A percentile compares a stretch with the other conserved stretches of the same genome.
phyloP scores from a whole-genome alignment of 2,113 vertebrate genomes.

The Oncorhynchus clarkii region DNA sequence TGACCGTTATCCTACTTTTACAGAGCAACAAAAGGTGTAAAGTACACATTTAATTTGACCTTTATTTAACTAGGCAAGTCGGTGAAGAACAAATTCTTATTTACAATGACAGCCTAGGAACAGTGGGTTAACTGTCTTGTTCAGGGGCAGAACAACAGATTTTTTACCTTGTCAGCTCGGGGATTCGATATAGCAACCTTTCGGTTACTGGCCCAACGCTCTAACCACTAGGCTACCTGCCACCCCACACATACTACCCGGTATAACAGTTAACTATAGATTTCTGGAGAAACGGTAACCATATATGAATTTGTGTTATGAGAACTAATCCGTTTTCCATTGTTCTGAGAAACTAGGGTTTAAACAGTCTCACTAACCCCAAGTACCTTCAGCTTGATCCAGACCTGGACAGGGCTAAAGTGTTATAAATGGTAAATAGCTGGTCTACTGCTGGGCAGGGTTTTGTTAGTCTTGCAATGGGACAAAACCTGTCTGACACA shows the following conservation, averaged over 20 bases:
- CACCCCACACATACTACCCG: constrained; percentile 3
- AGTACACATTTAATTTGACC: background rate
- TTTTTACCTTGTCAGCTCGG: too few relatives aligned
- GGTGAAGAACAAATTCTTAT: too few relatives aligned
- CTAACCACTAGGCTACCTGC: too few relatives aligned
- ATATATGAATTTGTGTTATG: constrained; percentile 1
- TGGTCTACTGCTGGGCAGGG: background rate
- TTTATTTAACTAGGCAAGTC: too few relatives aligned
- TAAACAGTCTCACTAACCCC: background rate
- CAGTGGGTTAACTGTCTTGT: too few relatives aligned
- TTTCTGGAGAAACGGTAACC: constrained; percentile 11
- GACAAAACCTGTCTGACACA: constrained; percentile 30
- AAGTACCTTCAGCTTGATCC: background rate
- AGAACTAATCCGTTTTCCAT: background rate
- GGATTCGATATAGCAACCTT: too few relatives aligned
- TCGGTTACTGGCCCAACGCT: too few relatives aligned
- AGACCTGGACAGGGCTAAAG: too few relatives aligned
- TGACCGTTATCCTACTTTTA: background rate
- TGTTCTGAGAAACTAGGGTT: background rate
- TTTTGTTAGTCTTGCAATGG: constrained; percentile 26
- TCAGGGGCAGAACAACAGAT: too few relatives aligned
- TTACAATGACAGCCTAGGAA: too few relatives aligned
- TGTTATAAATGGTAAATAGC: constrained; percentile 14
- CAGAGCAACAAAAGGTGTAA: constrained; percentile 3
- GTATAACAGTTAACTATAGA: constrained; percentile 5